Percentiles rank a stretch among this genome's conserved stretches.
These are phyloP conservation scores for Caranx melampygus DNA, from an alignment of 2,113 vertebrate species.

Conservation along the genomic window DNA sequence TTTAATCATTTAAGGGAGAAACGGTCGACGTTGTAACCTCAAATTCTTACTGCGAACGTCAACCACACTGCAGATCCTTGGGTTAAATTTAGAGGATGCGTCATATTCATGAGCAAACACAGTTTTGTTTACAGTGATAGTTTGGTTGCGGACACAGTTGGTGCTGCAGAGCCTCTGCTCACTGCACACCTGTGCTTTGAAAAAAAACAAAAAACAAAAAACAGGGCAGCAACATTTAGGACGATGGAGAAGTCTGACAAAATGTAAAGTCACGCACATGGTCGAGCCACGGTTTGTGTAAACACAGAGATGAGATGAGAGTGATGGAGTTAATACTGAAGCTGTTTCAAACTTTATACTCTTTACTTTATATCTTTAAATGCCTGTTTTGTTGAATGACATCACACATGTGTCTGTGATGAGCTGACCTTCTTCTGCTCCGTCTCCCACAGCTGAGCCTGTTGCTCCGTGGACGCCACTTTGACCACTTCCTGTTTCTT, in stretches of 20 bases:
- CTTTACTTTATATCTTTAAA: not conserved
- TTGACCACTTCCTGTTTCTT: slow-evolving; percentile 92
- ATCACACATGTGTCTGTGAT: not conserved
- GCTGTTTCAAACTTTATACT: not conserved
- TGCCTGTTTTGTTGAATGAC: not conserved
- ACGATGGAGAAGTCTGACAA: not conserved
- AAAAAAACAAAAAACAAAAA: not conserved
- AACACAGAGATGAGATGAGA: not conserved
- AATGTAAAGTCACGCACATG: not conserved
- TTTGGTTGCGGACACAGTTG: not conserved
- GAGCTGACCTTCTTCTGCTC: slow-evolving; percentile 90
- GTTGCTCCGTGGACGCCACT: slow-evolving; percentile 76
- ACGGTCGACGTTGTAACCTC: not conserved
- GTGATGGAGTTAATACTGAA: not conserved
- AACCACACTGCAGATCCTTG: not conserved
- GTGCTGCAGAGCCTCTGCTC: not conserved
- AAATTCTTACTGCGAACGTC: not conserved
- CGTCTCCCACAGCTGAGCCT: slow-evolving; percentile 81
- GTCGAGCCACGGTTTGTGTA: not conserved
- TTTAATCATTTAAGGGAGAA: not conserved
- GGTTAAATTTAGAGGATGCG: not conserved
- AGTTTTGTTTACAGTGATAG: not conserved
- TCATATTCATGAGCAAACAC: not conserved
- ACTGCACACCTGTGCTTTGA: not conserved
- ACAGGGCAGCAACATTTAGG: not conserved